phyloP scores from a whole-genome alignment of 2,797 vertebrate genomes.

The Intellagama lesueurii region DNA sequence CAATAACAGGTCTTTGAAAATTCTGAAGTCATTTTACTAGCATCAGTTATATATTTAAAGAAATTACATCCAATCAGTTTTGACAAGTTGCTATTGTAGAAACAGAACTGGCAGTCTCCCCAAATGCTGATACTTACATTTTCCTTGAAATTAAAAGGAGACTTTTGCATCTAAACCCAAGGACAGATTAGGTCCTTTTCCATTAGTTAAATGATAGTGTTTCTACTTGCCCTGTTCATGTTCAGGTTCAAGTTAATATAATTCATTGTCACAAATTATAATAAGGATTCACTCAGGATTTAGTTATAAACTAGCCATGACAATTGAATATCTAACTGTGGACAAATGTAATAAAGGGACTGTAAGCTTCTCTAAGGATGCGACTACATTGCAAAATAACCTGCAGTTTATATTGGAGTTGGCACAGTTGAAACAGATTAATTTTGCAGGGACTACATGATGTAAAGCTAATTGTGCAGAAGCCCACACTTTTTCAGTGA shows the following conservation, averaged over 20 bases:
- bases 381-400: too few species aligned
- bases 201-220: not conserved
- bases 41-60: conserved; percentile 20
- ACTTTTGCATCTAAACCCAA: conserved; percentile 16
- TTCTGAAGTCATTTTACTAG: conserved; percentile 21
- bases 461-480: too few species aligned
- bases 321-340: not conserved
- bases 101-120: not conserved
- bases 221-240: not conserved
- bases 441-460: too few species aligned
- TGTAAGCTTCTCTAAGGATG: not conserved
- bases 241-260: not conserved
- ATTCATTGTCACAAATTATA: not conserved
- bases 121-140: not conserved
- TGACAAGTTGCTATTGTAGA: not conserved
- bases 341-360: not conserved
- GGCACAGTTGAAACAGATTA: too few species aligned
- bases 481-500: not conserved
- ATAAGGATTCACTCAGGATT: not conserved
- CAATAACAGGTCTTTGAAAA: conserved; percentile 2
- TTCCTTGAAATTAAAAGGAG: not conserved
- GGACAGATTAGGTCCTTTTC: not conserved
- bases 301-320: not conserved
- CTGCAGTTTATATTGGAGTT: not conserved
- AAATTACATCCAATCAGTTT: conserved; percentile 21